Evolutionary conservation across 2,888 invertebrate species (phyloP), one percentile per base, ranked within the genome.

Genomic region (Coelopa pilipes): DNA sequence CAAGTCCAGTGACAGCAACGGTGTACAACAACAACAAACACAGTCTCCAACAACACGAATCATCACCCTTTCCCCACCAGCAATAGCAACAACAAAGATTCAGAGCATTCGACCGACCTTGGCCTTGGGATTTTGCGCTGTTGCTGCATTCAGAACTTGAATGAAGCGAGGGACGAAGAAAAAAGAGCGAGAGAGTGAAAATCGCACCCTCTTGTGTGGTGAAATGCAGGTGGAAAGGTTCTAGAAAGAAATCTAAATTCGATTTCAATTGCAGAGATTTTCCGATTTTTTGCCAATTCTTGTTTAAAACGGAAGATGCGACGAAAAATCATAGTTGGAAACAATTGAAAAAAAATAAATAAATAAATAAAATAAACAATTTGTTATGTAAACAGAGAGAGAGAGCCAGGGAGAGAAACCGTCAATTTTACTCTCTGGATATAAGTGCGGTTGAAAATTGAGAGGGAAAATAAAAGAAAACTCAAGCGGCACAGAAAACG

Each of bases 321-420:
- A 57, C n/a, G 17, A 17, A 12, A 57, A 21, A 10, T 21, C 5
- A 57, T 15, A n/a, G 21, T 57, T n/a, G 11, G 0, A 57, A 57
- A 57, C 17, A 55, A 7, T 55, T 55, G 10, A 0, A n/a, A 57
- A 57, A 57, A 57, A 57, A 10, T 17, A 5, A 7, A 4, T n/a
- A 10, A 12, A 55, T 17, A 55, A 55, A 55, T n/a, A 10, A 12
- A n/a, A 57, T 19, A 57, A 57, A 10, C 19, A 53, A 53, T n/a
- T 53, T 15, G 21, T 57, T 57, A 57, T 57, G 57, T 57, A 57
- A 57, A 57, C 21, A n/a, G 21, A 57, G 21, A 57, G 57, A 19
- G 57, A 57, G 17, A 57, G 17, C 11, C 57, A 55, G 55, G 2
- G n/a, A 11, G 21, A 19, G n/a, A 57, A 57, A 19, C 17, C 15